Conservation (phyloP, 2,888 invertebrate species). For the Arrhopalites spinosus region DNA sequence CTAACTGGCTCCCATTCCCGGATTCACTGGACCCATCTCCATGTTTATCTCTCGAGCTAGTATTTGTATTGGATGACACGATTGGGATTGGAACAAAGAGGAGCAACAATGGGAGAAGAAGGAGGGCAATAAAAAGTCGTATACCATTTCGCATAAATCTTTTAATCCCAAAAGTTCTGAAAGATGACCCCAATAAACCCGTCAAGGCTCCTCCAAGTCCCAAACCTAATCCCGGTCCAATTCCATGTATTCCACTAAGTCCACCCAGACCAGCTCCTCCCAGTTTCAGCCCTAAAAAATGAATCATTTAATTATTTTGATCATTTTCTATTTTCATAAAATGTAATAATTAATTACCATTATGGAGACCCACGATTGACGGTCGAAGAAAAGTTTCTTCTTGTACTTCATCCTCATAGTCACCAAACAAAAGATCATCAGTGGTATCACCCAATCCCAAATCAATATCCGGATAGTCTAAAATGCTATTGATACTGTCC, state of each 20-base stretch:
- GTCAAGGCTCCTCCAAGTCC: neutral
- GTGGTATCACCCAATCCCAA: neutral
- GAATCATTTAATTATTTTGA: neutral
- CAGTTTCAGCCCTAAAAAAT: constrained; percentile 19
- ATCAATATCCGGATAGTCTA: constrained; percentile 21
- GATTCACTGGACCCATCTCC: neutral
- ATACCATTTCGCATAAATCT: constrained; percentile 2
- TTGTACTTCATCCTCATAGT: constrained; percentile 12
- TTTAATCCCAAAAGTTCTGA: neutral
- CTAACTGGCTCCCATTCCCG: constrained; percentile 26
- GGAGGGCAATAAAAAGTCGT: constrained; percentile 25
- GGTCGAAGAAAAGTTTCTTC: constrained; percentile 35
- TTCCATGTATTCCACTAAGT: constrained; percentile 9
- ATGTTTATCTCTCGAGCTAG: constrained; percentile 13
- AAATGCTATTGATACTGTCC: constrained; percentile 20
- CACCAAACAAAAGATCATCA: constrained; percentile 8
- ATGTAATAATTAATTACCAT: constrained; percentile 14
- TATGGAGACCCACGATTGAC: constrained; percentile 18
- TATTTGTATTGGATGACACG: constrained; percentile 40
- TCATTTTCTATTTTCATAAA: neutral
- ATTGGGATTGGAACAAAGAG: constrained; percentile 52
- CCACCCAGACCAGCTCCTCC: constrained; percentile 27
- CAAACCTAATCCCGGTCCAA: neutral
- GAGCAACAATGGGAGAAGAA: constrained; percentile 48
- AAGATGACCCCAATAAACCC: neutral